Conservation (phyloP, 2,888 invertebrate species). For the Eurytoma californica region DNA sequence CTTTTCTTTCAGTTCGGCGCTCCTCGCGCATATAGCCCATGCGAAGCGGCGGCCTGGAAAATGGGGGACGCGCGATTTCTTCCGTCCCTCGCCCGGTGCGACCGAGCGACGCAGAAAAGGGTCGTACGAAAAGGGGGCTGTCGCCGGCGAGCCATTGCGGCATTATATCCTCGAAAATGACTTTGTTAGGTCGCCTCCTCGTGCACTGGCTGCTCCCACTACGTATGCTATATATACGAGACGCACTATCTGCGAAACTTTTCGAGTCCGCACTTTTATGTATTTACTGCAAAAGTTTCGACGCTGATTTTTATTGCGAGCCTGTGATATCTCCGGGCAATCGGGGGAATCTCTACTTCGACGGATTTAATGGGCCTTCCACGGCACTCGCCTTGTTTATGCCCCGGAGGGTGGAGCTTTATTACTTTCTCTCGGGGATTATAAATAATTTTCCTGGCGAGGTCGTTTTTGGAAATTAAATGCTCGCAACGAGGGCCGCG, state of each 20-base stretch:
- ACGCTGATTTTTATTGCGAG: conserved; percentile 33
- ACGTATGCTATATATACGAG: background rate
- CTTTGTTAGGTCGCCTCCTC: conserved; percentile 38
- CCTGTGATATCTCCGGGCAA: background rate
- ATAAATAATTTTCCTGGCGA: background rate
- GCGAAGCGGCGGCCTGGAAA: conserved; percentile 48
- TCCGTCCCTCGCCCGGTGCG: background rate
- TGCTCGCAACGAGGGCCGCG: too few relatives aligned
- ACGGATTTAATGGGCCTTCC: background rate
- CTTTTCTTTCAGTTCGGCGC: background rate
- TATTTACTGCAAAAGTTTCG: conserved; percentile 32
- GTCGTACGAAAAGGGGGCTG: background rate
- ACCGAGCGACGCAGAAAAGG: conserved; percentile 22
- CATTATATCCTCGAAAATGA: conserved; percentile 51
- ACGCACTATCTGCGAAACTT: background rate
- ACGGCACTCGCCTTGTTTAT: background rate
- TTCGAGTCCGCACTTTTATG: conserved; percentile 1
- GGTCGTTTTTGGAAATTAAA: background rate
- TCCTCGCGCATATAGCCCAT: background rate
- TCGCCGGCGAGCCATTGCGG: conserved; percentile 30
- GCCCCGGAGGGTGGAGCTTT: background rate
- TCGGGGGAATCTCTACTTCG: conserved; percentile 1
- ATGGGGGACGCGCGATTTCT: conserved; percentile 47
- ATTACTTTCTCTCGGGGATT: conserved; percentile 5
- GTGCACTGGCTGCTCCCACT: conserved; percentile 2